A percentile compares a stretch with the other conserved stretches of the same genome.
phyloP scores from a whole-genome alignment of 2,888 invertebrate species.

The Oxyteleia sp. region DNA sequence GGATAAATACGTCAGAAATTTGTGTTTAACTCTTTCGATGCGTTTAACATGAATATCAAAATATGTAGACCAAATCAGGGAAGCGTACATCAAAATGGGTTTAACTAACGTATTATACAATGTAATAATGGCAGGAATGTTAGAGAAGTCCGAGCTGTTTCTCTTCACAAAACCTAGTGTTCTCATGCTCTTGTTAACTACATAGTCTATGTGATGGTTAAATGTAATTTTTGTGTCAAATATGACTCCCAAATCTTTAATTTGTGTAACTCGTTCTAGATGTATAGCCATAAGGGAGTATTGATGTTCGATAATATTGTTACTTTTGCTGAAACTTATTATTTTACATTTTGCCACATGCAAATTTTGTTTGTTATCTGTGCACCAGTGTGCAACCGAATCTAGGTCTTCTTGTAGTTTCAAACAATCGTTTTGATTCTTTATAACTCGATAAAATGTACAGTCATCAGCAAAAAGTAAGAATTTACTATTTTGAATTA shows the following conservation, averaged over 20 bases:
- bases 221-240: slow-evolving; percentile 11
- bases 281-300: background rate
- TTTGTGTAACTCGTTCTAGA: background rate
- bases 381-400: background rate
- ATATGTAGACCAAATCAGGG: background rate
- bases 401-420: slow-evolving; percentile 7
- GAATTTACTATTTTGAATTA: background rate
- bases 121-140: background rate
- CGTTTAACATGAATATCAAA: slow-evolving; percentile 13
- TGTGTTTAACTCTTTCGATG: slow-evolving; percentile 18
- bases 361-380: slow-evolving; percentile 4
- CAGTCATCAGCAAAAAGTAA: slow-evolving; percentile 26
- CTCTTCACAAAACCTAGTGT: slow-evolving; percentile 9
- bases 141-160: background rate
- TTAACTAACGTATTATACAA: slow-evolving; percentile 18
- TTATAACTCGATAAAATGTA: slow-evolving; percentile 7
- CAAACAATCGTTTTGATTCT: background rate
- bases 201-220: slow-evolving; percentile 16
- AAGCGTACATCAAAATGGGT: slow-evolving; percentile 15
- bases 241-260: slow-evolving; percentile 12
- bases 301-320: background rate
- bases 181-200: slow-evolving; percentile 14
- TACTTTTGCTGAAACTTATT: slow-evolving; percentile 5
- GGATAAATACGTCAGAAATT: slow-evolving; percentile 4
- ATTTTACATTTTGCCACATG: slow-evolving; percentile 20